Base-by-base conservation (phyloP, 1,140 invertebrate species). In the Helicoverpa armigera region DNA sequence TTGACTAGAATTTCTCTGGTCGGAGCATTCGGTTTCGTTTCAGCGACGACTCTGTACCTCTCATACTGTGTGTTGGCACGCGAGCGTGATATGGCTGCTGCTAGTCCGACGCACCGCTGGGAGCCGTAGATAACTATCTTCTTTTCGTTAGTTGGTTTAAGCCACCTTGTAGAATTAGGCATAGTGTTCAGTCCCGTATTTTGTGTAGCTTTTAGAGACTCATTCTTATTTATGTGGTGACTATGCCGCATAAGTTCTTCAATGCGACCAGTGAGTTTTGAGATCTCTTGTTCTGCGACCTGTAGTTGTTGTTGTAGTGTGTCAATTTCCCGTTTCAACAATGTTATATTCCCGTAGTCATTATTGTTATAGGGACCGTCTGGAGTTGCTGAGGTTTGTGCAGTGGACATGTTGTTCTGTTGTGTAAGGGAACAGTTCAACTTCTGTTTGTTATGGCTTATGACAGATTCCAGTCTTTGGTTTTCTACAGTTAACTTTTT, bases 41-140 rank as follows among this genome's bases (percentile, higher is more conserved):
- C n/a, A n/a, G n/a, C n/a, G n/a, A n/a, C n/a, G n/a, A n/a, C n/a
- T n/a, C n/a, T n/a, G n/a, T n/a, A n/a, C n/a, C n/a, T n/a, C n/a
- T n/a, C n/a, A n/a, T n/a, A n/a, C n/a, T n/a, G n/a, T n/a, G n/a
- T n/a, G n/a, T n/a, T n/a, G n/a, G n/a, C n/a, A n/a, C n/a, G n/a
- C n/a, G n/a, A n/a, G n/a, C n/a, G 14, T 51, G 14, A 23, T 12
- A 76, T 60, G 12, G 56, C 58, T 58, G 73, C 35, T 61, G 56
- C 73, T 31, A 76, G 29, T 5, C 73, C 73, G 54, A 56, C 29
- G 58, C 73, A 76, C 5, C 54, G 73, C 29, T 76, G 73, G 18
- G 75, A 65, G 5, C 60, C 75, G 60, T 31, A 67, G 11, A 76
- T 63, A 23, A 76, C 11, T 43, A 76, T 76, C 48, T 48, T 72